A percentile compares a stretch with the other conserved stretches of the same genome.
Evolutionary conservation across 1,140 invertebrate species (phyloP).

Genomic region (Euwallacea fornicatus): DNA sequence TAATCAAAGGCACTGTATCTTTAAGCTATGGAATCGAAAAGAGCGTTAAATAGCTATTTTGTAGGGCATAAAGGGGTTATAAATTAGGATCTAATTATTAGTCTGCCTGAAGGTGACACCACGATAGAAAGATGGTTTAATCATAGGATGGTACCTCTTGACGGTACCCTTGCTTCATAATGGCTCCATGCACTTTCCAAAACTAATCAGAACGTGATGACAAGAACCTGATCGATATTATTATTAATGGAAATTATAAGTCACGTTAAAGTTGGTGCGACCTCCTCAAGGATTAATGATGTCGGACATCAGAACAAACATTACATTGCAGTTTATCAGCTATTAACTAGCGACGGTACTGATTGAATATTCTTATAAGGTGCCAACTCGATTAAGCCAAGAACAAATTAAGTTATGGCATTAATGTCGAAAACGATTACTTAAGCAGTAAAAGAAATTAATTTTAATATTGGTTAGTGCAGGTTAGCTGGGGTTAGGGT

Average conservation of each 20-base stretch:
- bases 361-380: conserved; percentile 36
- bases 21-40: conserved; percentile 14
- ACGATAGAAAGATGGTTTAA: conserved; percentile 21
- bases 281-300: conserved; percentile 25
- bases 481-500: too few species aligned
- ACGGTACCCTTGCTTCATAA: neutral
- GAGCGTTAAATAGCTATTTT: conserved; percentile 21
- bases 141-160: conserved; percentile 10
- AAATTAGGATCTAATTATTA: conserved; percentile 30
- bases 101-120: conserved; percentile 30
- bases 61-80: conserved; percentile 25
- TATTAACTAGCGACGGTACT: conserved; percentile 31
- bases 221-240: neutral
- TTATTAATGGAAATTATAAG: conserved; percentile 11
- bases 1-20: conserved; percentile 24
- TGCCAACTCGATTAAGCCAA: conserved; percentile 31
- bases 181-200: neutral
- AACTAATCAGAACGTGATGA: neutral
- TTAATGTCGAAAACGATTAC: conserved; percentile 21
- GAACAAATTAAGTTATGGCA: conserved; percentile 33
- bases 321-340: conserved; percentile 32
- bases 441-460: conserved; percentile 22
- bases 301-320: conserved; percentile 18
- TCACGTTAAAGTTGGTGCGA: neutral
- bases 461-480: conserved; percentile 8